These are phyloP conservation scores for Ceratothoa steindachneri DNA, from an alignment of 2,888 invertebrate species.

Conservation along the genomic window DNA sequence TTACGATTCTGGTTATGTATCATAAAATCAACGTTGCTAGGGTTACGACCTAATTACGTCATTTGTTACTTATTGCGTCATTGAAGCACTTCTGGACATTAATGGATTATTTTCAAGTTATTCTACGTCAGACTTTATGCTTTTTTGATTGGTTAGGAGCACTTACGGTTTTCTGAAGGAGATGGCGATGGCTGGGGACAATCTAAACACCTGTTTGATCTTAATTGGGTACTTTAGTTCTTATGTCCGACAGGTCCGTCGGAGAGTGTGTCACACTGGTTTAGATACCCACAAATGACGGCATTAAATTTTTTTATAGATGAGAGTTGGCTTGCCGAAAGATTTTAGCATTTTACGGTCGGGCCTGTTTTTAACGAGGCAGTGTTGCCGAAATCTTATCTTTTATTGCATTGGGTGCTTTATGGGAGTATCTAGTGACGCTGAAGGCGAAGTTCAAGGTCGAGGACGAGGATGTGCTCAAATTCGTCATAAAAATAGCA, in stretches of 20 bases:
- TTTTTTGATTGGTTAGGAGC: neutral
- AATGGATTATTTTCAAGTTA: neutral
- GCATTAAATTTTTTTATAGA: slow-evolving; percentile 38
- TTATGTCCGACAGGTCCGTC: slow-evolving; percentile 27
- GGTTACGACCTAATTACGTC: slow-evolving; percentile 41
- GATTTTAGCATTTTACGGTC: slow-evolving; percentile 30
- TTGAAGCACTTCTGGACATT: neutral
- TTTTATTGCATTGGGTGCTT: slow-evolving; percentile 43
- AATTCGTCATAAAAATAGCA: neutral
- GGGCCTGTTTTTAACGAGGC: slow-evolving; percentile 41
- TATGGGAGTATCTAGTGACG: slow-evolving; percentile 31
- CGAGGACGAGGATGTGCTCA: neutral
- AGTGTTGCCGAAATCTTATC: slow-evolving; percentile 37
- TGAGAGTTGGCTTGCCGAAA: neutral
- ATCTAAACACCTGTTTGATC: neutral
- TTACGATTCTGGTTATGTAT: slow-evolving; percentile 45
- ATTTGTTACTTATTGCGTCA: slow-evolving; percentile 44
- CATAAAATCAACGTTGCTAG: slow-evolving; percentile 43
- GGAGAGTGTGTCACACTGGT: neutral
- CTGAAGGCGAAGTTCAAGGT: slow-evolving; percentile 34
- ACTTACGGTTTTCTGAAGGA: slow-evolving; percentile 18
- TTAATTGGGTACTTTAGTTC: neutral
- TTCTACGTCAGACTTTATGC: neutral
- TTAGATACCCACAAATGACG: slow-evolving; percentile 11
- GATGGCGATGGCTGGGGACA: slow-evolving; percentile 17